Conservation (phyloP, 2,888 invertebrate genomes). For the Cactoblastis cactorum region DNA sequence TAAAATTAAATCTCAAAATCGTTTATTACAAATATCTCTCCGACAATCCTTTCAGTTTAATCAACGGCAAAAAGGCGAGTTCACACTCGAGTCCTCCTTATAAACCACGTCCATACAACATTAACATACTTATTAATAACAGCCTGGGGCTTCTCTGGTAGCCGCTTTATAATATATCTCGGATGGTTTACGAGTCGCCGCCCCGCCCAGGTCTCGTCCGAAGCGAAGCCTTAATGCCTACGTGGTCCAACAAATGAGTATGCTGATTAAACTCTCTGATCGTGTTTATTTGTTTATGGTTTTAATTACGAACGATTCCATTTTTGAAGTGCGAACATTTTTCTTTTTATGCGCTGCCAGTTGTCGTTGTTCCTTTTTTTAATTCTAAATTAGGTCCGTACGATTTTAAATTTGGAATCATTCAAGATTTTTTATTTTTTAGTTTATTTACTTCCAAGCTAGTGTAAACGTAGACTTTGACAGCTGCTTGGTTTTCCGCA, state of each 20-base stretch:
- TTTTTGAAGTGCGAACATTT: conserved; percentile 11
- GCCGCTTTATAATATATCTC: conserved; percentile 66
- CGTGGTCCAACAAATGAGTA: conserved; percentile 61
- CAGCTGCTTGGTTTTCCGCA: too few species aligned
- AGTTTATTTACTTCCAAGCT: too few species aligned
- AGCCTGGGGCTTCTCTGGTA: conserved; percentile 69
- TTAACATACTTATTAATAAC: conserved; percentile 74
- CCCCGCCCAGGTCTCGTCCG: conserved; percentile 58
- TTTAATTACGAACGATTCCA: conserved; percentile 19
- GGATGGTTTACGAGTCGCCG: conserved; percentile 56
- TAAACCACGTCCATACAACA: conserved; percentile 38
- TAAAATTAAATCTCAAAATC: neutral
- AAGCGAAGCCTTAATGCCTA: conserved; percentile 40
- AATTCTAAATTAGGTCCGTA: neutral
- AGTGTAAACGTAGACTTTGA: too few species aligned
- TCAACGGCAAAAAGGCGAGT: conserved; percentile 10
- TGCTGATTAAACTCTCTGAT: conserved; percentile 61
- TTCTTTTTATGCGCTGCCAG: neutral
- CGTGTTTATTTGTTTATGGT: conserved; percentile 41
- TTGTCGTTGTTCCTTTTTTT: too few species aligned
- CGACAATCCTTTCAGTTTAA: conserved; percentile 15
- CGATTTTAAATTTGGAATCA: neutral
- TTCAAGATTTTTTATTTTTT: neutral
- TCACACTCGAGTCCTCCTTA: conserved; percentile 10
- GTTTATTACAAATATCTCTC: neutral